Evolutionary conservation across 2,888 invertebrate species (phyloP), one percentile per base, ranked within the genome.

Genomic region (Trichogramma dendrolimi): DNA sequence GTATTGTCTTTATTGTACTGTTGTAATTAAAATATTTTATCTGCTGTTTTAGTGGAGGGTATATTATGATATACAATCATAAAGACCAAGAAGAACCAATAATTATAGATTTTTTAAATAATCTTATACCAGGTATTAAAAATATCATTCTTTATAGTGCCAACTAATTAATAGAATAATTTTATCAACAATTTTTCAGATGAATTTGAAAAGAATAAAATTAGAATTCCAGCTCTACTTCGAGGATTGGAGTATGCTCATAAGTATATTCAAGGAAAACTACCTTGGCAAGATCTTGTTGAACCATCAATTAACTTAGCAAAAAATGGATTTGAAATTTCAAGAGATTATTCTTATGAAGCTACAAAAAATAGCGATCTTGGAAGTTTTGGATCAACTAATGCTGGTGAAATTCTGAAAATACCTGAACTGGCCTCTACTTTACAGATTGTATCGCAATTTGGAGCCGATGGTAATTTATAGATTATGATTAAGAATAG

Each of bases 31-130:
- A 27, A n/a, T 39, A 39, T 53, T 53, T 2, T 11, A 42, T 54
- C 41, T 5, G 8, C 46, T 5, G 48, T 60, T 81, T 47, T 78
- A 92, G 92, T 67, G 89, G 88, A 69, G 91, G 91, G 2, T 84
- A 87, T 55, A 79, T 91, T 74, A 75, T 91, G 71, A 83, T 90
- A 71, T 88, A 91, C 80, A 86, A 87, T 77, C 90, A 90, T 75
- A 81, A 84, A 63, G 82, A 80, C 64, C 75, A 80, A 75, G 80
- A 76, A 47, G 71, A 76, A 51, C 84, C 88, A 5, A 76, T 80
- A 58, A 80, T 86, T 50, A 81, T 86, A 61, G 85, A 87, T 77
- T 87, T 87, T 74, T 77, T 77, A 49, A 72, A 64, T 51, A 74
- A 77, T 58, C 75, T 76, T 4, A 56, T 71, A 11, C 59, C 71